Evolutionary conservation across 2,113 vertebrate species (phyloP).

Genomic region (Eretmochelys imbricata): DNA sequence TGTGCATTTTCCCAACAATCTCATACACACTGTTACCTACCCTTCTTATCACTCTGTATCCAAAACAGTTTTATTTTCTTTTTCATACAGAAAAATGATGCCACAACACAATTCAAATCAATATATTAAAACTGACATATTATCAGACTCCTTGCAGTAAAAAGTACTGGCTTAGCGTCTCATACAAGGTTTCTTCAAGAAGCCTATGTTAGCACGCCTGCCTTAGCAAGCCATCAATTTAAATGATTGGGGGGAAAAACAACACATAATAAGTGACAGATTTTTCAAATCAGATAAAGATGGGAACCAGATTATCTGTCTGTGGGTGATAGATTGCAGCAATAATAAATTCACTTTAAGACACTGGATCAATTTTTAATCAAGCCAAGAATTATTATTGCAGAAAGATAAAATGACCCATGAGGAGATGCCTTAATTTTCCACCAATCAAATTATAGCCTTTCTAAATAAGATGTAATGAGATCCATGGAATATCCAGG

Average conservation of each 20-base stretch:
- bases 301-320: conserved; percentile 99
- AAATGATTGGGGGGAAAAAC: conserved; percentile 83
- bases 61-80: conserved; percentile 49
- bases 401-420: conserved; percentile 99
- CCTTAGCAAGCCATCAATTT: conserved; percentile 84
- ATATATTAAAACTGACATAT: conserved; percentile 78
- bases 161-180: conserved; percentile 56
- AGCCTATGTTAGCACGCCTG: conserved; percentile 69
- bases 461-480: conserved; percentile 92
- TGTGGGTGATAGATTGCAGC: conserved; percentile 96
- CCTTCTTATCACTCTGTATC: conserved; percentile 34
- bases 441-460: conserved; percentile 98
- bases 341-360: conserved; percentile 99
- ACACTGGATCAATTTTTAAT: conserved; percentile 99
- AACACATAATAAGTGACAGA: conserved; percentile 91
- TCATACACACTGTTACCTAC: not conserved
- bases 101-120: conserved; percentile 64
- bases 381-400: conserved; percentile 99
- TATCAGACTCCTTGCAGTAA: conserved; percentile 71
- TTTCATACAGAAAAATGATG: conserved; percentile 67
- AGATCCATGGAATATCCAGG: conserved; percentile 89
- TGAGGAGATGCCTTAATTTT: conserved; percentile 97
- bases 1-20: not conserved
- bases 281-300: conserved; percentile 97
- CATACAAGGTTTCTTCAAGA: conserved; percentile 57